Conservation (phyloP, 2,113 vertebrate species). For the Mobula hypostoma region DNA sequence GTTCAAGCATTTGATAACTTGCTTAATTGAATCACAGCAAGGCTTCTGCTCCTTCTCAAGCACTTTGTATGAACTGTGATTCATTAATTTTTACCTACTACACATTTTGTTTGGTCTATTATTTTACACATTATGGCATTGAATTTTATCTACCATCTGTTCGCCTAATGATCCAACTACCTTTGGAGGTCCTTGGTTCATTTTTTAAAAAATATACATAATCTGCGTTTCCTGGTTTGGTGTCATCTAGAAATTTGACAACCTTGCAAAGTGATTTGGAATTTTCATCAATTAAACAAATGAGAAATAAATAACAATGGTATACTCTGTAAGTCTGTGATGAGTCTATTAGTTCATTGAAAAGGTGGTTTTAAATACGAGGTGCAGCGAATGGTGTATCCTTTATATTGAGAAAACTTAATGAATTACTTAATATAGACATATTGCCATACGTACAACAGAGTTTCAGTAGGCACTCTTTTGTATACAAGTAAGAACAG, state of each 20-base stretch:
- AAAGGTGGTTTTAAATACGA: accelerated
- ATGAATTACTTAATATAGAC: background rate
- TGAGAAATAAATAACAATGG: background rate
- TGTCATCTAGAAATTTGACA: background rate
- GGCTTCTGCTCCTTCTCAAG: too few relatives aligned
- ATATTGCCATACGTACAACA: too few relatives aligned
- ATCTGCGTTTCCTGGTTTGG: background rate
- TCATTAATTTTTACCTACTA: background rate
- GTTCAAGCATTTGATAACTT: background rate
- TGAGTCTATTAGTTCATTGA: too few relatives aligned
- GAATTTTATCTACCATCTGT: slow-evolving; percentile 10
- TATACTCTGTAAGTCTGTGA: background rate
- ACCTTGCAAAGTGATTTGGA: background rate
- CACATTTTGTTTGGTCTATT: background rate
- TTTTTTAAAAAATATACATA: background rate
- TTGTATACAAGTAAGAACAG: too few relatives aligned
- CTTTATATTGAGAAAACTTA: background rate
- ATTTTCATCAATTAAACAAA: background rate
- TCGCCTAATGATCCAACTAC: slow-evolving; percentile 4
- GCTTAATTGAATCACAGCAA: background rate
- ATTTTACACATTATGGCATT: background rate
- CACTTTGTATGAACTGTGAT: background rate
- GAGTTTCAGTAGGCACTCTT: background rate
- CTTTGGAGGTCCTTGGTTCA: background rate
- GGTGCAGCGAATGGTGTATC: background rate